Conservation (phyloP, 2,113 vertebrate genomes). For the Gobio gobio region DNA sequence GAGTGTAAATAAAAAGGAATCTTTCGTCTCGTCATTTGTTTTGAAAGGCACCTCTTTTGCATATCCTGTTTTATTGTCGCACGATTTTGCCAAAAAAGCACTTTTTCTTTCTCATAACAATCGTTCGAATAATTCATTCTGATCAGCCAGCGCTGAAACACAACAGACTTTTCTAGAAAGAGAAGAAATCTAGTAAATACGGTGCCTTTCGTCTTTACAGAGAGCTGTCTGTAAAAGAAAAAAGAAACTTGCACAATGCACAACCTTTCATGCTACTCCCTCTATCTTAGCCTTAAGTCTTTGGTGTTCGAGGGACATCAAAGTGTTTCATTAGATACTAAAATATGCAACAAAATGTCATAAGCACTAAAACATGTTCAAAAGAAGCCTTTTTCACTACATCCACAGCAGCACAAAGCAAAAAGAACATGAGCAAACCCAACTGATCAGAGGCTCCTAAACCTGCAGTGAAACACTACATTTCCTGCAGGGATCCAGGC, state of each 20-base stretch:
- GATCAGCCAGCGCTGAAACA: neutral
- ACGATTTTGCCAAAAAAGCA: constrained; percentile 9
- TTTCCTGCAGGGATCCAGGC: constrained; percentile 80
- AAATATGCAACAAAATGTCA: constrained; percentile 68
- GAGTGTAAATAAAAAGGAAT: constrained; percentile 48
- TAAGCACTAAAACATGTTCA: constrained; percentile 32
- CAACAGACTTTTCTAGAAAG: constrained; percentile 14
- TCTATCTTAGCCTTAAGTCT: constrained; percentile 43
- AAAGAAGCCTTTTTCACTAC: constrained; percentile 55
- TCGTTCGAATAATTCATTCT: neutral
- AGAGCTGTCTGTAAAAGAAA: neutral
- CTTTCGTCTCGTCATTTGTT: constrained; percentile 43
- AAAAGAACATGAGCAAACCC: constrained; percentile 56
- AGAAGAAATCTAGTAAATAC: neutral
- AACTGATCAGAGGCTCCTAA: constrained; percentile 70
- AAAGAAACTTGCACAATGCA: neutral
- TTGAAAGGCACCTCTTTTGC: constrained; percentile 41
- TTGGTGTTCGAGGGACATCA: constrained; percentile 43
- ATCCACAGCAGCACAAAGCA: constrained; percentile 63
- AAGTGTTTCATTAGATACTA: constrained; percentile 56
- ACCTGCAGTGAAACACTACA: constrained; percentile 74
- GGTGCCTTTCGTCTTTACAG: constrained; percentile 13
- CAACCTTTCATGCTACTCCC: constrained; percentile 41
- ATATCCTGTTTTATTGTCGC: constrained; percentile 39
- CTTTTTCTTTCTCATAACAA: neutral